Evolutionary conservation across 92 coral and sea anemone genomes (phyloP), one percentile per base, ranked within the genome.

Genomic region (Metridium senile): DNA sequence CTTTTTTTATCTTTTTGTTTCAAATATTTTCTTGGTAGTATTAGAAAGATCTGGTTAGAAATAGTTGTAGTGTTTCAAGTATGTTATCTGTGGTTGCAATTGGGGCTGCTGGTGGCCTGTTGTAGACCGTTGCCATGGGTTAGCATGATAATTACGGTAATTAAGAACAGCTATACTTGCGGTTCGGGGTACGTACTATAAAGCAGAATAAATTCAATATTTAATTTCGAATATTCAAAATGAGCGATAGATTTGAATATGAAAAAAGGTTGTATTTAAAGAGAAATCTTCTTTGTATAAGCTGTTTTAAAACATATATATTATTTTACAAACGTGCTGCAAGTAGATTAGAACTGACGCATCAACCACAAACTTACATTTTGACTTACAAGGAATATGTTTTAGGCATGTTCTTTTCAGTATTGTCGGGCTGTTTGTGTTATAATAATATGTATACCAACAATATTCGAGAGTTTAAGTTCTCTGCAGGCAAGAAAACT

Each of bases 61-160:
- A n/a, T n/a, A n/a, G n/a, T n/a, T n/a, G 13, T 4, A 39, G 49
- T 13, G 49, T 13, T 39, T 4, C 49, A 39, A 63, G 1, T 7
- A 23, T 18, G 31, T 31, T 28, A 63, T 63, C 69, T 4, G 43
- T 63, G 6, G 33, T 7, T 26, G 66, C 16, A 28, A 21, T 31
- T 28, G 39, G 2, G 39, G 2, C 39, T 72, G 20, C 20, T 53
- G 39, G 39, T 29, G 69, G 69, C 27, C 21, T 0, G 4, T 11
- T 63, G 23, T 11, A 28, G 30, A 33, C 30, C 1, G 66, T 54
- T 72, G 76, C 43, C 53, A 30, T 72, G 52, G 66, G 33, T 23
- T 18, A 26, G 6, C 49, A 32, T 30, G 22, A 13, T 72, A 72
- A 72, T 72, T 72, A 61, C 26, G n/a, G n/a, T 32, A 72, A 72